Evolutionary conservation across 2,113 vertebrate species (phyloP).

Genomic region (human): DNA sequence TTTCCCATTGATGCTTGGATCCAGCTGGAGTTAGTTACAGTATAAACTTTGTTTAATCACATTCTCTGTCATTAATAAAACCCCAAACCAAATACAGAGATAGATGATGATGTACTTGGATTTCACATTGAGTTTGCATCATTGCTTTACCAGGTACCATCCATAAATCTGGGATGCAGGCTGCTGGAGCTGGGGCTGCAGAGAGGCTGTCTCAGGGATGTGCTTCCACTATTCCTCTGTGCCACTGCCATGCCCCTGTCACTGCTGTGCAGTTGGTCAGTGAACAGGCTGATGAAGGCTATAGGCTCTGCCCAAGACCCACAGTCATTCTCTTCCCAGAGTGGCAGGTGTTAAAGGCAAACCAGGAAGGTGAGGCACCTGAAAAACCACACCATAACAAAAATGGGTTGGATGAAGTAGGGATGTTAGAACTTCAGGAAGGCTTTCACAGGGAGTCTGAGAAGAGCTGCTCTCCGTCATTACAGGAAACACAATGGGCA

Average conservation of each 20-base stretch:
- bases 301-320: background rate
- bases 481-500: background rate
- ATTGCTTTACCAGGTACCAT: slow-evolving; percentile 59
- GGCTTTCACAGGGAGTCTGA: background rate
- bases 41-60: slow-evolving; percentile 60
- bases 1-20: slow-evolving; percentile 59
- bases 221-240: background rate
- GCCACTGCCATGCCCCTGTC: background rate
- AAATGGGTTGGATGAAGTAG: background rate
- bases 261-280: background rate
- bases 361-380: background rate
- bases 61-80: slow-evolving; percentile 72
- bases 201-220: background rate
- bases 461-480: background rate
- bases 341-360: background rate
- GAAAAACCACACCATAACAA: background rate
- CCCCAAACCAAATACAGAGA: slow-evolving; percentile 64
- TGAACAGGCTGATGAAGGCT: background rate
- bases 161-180: slow-evolving; percentile 51
- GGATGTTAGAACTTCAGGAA: background rate
- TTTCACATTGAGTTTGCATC: slow-evolving; percentile 37
- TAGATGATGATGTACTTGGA: slow-evolving; percentile 67
- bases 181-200: background rate
- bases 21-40: slow-evolving; percentile 66
- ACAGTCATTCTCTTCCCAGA: background rate